Evolutionary conservation across 2,888 invertebrate species (phyloP), one percentile per base, ranked within the genome.

Genomic region (Ferrisia virgata): DNA sequence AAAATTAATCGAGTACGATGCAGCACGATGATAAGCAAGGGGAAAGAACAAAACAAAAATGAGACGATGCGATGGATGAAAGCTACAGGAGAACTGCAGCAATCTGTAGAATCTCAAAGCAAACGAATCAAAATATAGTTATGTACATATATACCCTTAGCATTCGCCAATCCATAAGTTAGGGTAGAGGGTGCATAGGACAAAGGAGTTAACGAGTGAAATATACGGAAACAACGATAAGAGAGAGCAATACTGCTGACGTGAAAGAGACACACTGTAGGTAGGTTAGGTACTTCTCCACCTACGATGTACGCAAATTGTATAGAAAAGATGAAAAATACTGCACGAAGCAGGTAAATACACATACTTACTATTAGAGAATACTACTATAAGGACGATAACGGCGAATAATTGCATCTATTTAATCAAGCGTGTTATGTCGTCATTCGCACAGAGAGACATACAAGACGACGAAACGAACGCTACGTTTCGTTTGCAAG

Each of bases 351-450:
- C 58, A 64, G 58, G 58, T 64, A 64, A 64, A 64, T n/a, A n/a
- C n/a, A n/a, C n/a, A n/a, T n/a, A n/a, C n/a, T n/a, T n/a, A n/a
- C n/a, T n/a, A n/a, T n/a, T n/a, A n/a, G n/a, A n/a, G n/a, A n/a
- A n/a, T n/a, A n/a, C n/a, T n/a, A n/a, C n/a, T n/a, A n/a, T 64
- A 25, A 64, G 28, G 58, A 64, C 58, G 58, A 53, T 53, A 64
- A 53, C 28, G 58, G 58, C 58, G 72, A 72, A 33, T 72, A 72
- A 72, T 72, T 72, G 72, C 72, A 36, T 72, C 33, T 33, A 33
- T 72, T 72, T 72, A 72, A 72, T 72, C 72, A 72, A 72, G 72
- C 72, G 72, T 72, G 72, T 72, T 72, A 72, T 18, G 72, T 72
- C 72, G 72, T 72, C 72, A 72, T 72, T 28, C 33, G 33, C 36